phyloP scores from a whole-genome alignment of 2,888 invertebrate species.

The Leptinotarsa peninsularis region DNA sequence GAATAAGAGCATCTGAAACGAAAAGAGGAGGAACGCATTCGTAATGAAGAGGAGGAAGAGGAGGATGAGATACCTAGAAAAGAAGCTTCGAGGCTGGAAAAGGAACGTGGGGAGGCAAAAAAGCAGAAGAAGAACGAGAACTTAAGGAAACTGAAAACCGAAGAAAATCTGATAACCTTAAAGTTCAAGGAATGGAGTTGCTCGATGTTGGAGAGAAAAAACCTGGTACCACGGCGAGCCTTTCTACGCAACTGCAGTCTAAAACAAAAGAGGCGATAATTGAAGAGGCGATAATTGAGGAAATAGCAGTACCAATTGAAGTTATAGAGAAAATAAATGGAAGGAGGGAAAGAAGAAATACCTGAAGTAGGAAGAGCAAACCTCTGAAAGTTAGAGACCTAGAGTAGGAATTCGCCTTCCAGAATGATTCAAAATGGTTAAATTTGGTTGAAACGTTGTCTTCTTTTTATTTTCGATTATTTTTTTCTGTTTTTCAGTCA shows the following conservation, averaged over 20 bases:
- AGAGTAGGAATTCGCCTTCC: too few species aligned
- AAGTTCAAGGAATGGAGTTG: slow-evolving; percentile 88
- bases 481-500: too few species aligned
- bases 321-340: too few species aligned
- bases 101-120: slow-evolving; percentile 84
- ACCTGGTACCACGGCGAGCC: slow-evolving; percentile 80
- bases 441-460: too few species aligned
- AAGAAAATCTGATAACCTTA: slow-evolving; percentile 93
- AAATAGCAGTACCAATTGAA: too few species aligned
- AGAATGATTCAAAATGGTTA: too few species aligned
- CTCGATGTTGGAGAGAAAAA: slow-evolving; percentile 77
- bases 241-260: slow-evolving; percentile 69
- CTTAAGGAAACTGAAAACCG: slow-evolving; percentile 93
- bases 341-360: too few species aligned
- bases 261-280: slow-evolving; percentile 66
- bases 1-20: slow-evolving; percentile 82
- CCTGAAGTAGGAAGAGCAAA: too few species aligned
- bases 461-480: too few species aligned
- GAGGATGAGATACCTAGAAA: slow-evolving; percentile 81
- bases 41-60: slow-evolving; percentile 75
- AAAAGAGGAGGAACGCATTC: slow-evolving; percentile 86
- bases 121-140: slow-evolving; percentile 88
- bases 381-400: too few species aligned
- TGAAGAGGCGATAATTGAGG: too few species aligned
- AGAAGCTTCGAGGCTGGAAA: slow-evolving; percentile 81